Evolutionary conservation across 1,140 invertebrate genomes (phyloP).

Genomic region (Stegodyphus mimosarum): DNA sequence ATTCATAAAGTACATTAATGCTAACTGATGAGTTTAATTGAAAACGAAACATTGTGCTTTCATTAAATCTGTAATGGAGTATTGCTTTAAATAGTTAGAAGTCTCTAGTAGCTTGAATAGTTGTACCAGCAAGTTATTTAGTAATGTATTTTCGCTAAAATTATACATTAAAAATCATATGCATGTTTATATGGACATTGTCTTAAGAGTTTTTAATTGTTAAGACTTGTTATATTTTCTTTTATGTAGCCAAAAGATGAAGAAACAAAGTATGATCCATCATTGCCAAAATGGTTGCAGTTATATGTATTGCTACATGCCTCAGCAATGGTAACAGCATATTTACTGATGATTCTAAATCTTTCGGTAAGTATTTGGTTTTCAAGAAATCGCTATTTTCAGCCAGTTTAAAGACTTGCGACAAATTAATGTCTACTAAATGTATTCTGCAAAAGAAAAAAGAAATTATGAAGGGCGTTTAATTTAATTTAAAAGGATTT

Average conservation of each 20-base stretch:
- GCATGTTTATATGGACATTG: too few relatives aligned
- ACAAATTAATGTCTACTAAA: too few relatives aligned
- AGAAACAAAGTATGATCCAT: constrained; percentile 25
- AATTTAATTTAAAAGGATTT: neutral
- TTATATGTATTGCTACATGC: constrained; percentile 23
- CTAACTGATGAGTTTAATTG: too few relatives aligned
- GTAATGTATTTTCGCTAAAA: neutral
- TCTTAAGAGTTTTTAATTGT: neutral
- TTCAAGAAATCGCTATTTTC: too few relatives aligned
- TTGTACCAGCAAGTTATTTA: too few relatives aligned
- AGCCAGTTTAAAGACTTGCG: too few relatives aligned
- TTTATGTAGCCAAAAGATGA: constrained; percentile 22
- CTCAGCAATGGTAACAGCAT: constrained; percentile 10
- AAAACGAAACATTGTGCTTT: too few relatives aligned
- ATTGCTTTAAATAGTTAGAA: too few relatives aligned
- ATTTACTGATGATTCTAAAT: constrained; percentile 31
- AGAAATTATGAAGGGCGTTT: neutral
- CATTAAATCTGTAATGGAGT: too few relatives aligned
- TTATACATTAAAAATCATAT: neutral
- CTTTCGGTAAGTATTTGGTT: constrained; percentile 6
- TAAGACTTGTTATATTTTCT: neutral
- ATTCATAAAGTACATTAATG: too few relatives aligned
- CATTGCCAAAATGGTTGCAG: constrained; percentile 19
- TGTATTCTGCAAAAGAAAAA: neutral
- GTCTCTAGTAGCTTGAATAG: too few relatives aligned